Evolutionary conservation across 1,140 invertebrate genomes (phyloP), one percentile per base, ranked within the genome.

Genomic region (Antheraea pernyi): DNA sequence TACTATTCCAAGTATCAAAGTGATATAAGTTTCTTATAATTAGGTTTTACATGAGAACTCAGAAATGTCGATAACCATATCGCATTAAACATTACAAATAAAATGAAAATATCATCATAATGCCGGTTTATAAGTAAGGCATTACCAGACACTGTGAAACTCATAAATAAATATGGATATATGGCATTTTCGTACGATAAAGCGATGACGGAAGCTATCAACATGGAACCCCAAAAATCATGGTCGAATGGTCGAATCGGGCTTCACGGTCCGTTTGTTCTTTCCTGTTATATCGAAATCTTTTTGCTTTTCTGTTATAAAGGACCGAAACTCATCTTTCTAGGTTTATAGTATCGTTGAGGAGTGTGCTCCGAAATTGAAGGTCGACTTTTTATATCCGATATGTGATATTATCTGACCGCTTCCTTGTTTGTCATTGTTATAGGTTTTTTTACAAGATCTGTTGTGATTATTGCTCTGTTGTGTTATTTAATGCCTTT

Each of bases 241-340:
- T 83, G 83, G 78, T 78, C 72, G 72, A 81, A 79, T 82, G 80
- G 76, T 78, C 77, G 69, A 74, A 79, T 79, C 76, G 67, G 70
- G 61, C 69, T 83, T 87, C 73, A 83, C 82, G 85, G 74, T 74
- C 74, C 77, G 80, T 82, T 86, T 80, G 74, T 66, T 77, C 70
- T 74, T 65, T 83, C 79, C 79, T 73, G 81, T 82, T 86, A 82
- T 81, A 77, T 78, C 71, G 72, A 74, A 85, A 85, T 83, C 75
- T 83, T 83, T 83, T 75, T 53, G 46, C 59, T 61, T 78, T 79
- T 77, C 69, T 74, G 73, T 81, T 78, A 79, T 78, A 79, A 78
- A 77, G 80, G 80, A 73, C 71, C 72, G 46, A 67, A 71, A 66
- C 72, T 79, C 73, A 72, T 78, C 72, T 53, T 53, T 74, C 67